phyloP scores from a whole-genome alignment of 2,797 vertebrate species.

The Halcyon leucocephala region DNA sequence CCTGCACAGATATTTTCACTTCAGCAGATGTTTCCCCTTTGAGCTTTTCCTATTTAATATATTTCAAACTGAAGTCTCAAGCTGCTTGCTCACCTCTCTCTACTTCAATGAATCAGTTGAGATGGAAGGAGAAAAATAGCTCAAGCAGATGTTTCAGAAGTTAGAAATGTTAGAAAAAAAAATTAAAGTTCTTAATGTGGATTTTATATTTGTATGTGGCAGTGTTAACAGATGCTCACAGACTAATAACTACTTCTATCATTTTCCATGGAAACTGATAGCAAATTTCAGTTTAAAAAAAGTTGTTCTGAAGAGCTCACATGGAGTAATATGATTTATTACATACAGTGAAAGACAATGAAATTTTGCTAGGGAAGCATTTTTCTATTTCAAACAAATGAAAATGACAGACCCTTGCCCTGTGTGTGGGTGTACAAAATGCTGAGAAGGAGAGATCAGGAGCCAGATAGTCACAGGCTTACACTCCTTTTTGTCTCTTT shows the following conservation, averaged over 20 bases:
- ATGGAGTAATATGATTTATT: slow-evolving; percentile 44
- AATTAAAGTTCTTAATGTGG: slow-evolving; percentile 63
- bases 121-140: slow-evolving; percentile 65
- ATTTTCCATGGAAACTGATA: slow-evolving; percentile 62
- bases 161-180: slow-evolving; percentile 36
- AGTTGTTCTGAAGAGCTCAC: slow-evolving; percentile 12
- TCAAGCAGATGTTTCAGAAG: slow-evolving; percentile 77
- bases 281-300: slow-evolving; percentile 9
- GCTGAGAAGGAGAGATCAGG: not conserved
- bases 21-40: slow-evolving; percentile 37
- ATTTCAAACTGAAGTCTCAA: slow-evolving; percentile 63
- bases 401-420: not conserved
- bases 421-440: not conserved
- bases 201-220: slow-evolving; percentile 71
- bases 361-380: not conserved
- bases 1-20: not conserved
- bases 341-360: not conserved
- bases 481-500: not conserved
- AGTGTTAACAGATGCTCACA: slow-evolving; percentile 75
- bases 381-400: not conserved
- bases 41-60: slow-evolving; percentile 50
- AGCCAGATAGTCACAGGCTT: not conserved
- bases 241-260: slow-evolving; percentile 65
- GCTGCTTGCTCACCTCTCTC: slow-evolving; percentile 59
- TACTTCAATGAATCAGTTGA: slow-evolving; percentile 50